Percentiles rank a stretch among this genome's conserved stretches.
phyloP scores from a whole-genome alignment of 2,888 invertebrate genomes.

The Elegia similella region DNA sequence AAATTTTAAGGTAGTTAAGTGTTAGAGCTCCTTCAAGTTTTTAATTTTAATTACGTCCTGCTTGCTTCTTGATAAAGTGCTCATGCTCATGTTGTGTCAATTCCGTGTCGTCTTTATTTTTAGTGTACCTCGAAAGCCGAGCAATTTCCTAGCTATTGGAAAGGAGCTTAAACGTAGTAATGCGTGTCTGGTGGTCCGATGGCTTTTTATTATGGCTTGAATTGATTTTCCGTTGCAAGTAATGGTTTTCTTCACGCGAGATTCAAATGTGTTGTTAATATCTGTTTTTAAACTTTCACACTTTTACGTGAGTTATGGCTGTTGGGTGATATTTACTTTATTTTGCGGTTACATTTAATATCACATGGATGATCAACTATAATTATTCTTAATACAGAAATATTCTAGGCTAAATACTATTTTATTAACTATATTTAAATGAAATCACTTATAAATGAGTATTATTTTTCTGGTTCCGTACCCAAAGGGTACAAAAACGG shows the following conservation, averaged over 20 bases:
- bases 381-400: too few species aligned
- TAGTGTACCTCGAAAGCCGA: constrained; percentile 13
- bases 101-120: neutral
- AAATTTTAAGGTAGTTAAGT: too few species aligned
- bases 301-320: neutral
- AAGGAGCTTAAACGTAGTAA: constrained; percentile 17
- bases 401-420: too few species aligned
- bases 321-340: neutral
- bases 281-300: constrained; percentile 6
- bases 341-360: too few species aligned
- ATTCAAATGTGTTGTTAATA: constrained; percentile 5
- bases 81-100: neutral
- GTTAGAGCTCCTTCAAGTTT: too few species aligned
- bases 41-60: too few species aligned
- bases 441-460: too few species aligned
- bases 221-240: constrained; percentile 14
- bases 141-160: constrained; percentile 19
- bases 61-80: too few species aligned
- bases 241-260: constrained; percentile 12
- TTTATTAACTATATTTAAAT: too few species aligned
- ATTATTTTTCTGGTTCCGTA: too few species aligned
- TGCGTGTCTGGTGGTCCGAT: constrained; percentile 17
- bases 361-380: too few species aligned
- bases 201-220: constrained; percentile 11
- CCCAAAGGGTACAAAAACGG: too few species aligned